Conservation (phyloP, 2,888 invertebrate genomes). For the Orthosia gothica region DNA sequence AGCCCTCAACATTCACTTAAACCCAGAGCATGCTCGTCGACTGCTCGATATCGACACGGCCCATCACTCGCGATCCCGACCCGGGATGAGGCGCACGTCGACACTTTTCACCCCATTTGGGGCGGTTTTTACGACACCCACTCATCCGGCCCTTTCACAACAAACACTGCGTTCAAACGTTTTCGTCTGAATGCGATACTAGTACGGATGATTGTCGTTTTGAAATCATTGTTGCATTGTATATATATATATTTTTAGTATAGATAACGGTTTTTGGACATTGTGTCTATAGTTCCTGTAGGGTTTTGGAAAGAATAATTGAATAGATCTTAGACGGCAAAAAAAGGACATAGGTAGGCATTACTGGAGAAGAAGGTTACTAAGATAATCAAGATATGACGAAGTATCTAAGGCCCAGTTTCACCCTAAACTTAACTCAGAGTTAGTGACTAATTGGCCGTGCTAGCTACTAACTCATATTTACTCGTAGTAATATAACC, state of each 20-base stretch:
- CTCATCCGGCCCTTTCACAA: constrained; percentile 68
- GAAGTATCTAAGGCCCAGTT: background rate
- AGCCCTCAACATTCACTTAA: constrained; percentile 46
- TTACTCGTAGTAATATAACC: too few species aligned
- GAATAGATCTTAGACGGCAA: too few species aligned
- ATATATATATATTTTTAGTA: too few species aligned
- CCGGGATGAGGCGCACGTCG: constrained; percentile 79
- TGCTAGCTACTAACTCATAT: too few species aligned
- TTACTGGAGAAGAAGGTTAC: background rate
- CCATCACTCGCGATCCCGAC: constrained; percentile 59
- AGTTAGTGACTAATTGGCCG: too few species aligned
- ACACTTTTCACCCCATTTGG: constrained; percentile 86
- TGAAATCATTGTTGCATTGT: constrained; percentile 26
- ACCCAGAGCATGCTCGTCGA: constrained; percentile 39
- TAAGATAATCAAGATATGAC: background rate
- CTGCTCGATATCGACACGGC: constrained; percentile 68
- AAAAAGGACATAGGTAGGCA: background rate
- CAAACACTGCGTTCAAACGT: constrained; percentile 66
- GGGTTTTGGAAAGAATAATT: background rate
- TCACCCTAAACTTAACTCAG: too few species aligned
- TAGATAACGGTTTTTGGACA: background rate
- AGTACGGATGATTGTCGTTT: constrained; percentile 38
- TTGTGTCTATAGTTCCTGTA: background rate
- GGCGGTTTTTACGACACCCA: constrained; percentile 82
- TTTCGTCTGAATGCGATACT: constrained; percentile 53